Conservation (phyloP, 35 echinoderm and acorn worm species). For the Hemicentrotus pulcherrimus region DNA sequence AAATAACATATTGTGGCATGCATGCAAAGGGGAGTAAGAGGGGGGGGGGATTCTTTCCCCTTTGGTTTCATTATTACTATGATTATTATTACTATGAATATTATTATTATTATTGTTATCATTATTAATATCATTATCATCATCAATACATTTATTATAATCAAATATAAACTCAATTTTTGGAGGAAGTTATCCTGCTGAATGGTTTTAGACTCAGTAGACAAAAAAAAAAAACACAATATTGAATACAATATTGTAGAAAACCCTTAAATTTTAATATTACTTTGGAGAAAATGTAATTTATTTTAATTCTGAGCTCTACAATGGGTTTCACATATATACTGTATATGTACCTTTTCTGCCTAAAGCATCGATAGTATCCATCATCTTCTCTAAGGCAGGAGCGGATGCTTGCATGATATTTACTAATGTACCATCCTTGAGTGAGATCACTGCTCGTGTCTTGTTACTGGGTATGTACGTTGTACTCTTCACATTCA, state of each 20-base stretch:
- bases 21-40: too few relatives aligned
- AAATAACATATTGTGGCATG: too few relatives aligned
- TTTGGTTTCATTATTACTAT: too few relatives aligned
- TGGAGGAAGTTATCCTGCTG: neutral
- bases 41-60: too few relatives aligned
- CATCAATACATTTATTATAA: too few relatives aligned
- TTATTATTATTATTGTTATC: too few relatives aligned
- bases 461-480: neutral
- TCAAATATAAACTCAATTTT: neutral
- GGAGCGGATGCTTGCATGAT: neutral
- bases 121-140: too few relatives aligned
- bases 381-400: neutral
- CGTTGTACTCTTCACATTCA: conserved; percentile 14
- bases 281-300: neutral
- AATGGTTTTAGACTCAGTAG: neutral
- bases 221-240: neutral
- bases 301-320: neutral
- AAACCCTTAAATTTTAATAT: neutral
- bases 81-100: too few relatives aligned
- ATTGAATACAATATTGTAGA: neutral
- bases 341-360: neutral
- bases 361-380: neutral
- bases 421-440: neutral
- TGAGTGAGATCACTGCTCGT: neutral
- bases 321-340: neutral